Percentiles rank a stretch among this genome's conserved stretches.
phyloP scores from a whole-genome alignment of 1,140 invertebrate genomes.

The Plectrocnemia conspersa region DNA sequence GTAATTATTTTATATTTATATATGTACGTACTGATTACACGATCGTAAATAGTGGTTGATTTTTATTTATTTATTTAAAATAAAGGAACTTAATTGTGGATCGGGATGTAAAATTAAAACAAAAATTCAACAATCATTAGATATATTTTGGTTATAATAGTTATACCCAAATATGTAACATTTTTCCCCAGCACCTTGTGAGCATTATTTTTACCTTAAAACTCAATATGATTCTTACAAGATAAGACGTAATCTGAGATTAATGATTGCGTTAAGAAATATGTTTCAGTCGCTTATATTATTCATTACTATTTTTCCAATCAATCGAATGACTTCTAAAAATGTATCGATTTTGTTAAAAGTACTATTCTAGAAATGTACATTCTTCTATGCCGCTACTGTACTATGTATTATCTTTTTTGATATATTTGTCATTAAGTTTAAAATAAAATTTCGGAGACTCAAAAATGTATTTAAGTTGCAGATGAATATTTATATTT shows the following conservation, averaged over 20 bases:
- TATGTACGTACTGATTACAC: neutral
- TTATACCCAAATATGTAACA: constrained; percentile 33
- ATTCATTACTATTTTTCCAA: constrained; percentile 2
- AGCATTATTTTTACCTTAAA: constrained; percentile 33
- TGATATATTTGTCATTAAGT: too few species aligned
- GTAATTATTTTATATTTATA: neutral
- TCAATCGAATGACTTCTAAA: constrained; percentile 6
- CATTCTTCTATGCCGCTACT: too few species aligned
- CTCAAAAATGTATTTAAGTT: too few species aligned
- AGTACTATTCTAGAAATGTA: constrained; percentile 8
- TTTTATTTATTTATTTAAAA: too few species aligned
- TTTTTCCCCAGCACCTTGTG: constrained; percentile 36
- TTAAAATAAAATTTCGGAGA: too few species aligned
- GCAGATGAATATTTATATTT: too few species aligned
- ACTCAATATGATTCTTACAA: constrained; percentile 12
- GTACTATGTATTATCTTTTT: too few species aligned
- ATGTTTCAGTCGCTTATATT: constrained; percentile 16
- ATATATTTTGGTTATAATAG: constrained; percentile 23
- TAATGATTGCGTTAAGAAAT: constrained; percentile 10
- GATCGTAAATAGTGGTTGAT: neutral
- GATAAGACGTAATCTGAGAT: too few species aligned
- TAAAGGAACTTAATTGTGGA: too few species aligned
- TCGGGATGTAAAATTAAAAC: constrained; percentile 25
- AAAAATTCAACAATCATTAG: constrained; percentile 32
- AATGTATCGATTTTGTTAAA: constrained; percentile 2